Evolutionary conservation across 2,113 vertebrate genomes (phyloP).

Genomic region (Xerus inauris): DNA sequence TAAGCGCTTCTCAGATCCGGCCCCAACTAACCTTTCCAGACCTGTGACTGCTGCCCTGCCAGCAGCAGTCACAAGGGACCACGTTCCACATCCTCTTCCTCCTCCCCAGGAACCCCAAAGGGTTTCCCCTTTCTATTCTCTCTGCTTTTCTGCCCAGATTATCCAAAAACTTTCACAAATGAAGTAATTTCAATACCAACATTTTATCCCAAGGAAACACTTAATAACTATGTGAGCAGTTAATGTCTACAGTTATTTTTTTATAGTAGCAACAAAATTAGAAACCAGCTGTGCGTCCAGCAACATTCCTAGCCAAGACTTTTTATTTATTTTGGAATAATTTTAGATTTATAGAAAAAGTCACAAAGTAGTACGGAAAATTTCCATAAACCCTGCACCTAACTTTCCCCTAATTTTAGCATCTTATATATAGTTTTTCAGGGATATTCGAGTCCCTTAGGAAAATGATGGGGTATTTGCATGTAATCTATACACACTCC

Average conservation of each 20-base stretch:
- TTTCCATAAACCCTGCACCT: not conserved
- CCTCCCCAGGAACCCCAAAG: not conserved
- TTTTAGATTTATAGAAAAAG: not conserved
- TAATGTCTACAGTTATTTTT: not conserved
- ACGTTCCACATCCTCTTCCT: not conserved
- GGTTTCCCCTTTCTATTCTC: not conserved
- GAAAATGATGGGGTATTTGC: not conserved
- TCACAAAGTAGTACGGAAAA: not conserved
- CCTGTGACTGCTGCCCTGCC: not conserved
- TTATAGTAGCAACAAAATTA: not conserved
- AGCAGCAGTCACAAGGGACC: not conserved
- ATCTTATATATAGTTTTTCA: accelerated
- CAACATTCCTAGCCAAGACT: not conserved
- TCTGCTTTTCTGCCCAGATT: not conserved
- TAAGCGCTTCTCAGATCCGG: not conserved
- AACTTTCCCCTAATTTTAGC: too few species aligned
- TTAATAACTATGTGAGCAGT: not conserved
- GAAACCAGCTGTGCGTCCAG: not conserved
- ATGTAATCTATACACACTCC: too few species aligned
- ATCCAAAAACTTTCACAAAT: not conserved
- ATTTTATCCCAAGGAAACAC: not conserved
- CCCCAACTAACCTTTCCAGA: not conserved
- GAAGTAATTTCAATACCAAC: not conserved
- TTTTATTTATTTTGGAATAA: not conserved
- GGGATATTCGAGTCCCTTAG: too few species aligned